Evolutionary conservation across 1,140 invertebrate species (phyloP).

Genomic region (Eulimnadia texana): DNA sequence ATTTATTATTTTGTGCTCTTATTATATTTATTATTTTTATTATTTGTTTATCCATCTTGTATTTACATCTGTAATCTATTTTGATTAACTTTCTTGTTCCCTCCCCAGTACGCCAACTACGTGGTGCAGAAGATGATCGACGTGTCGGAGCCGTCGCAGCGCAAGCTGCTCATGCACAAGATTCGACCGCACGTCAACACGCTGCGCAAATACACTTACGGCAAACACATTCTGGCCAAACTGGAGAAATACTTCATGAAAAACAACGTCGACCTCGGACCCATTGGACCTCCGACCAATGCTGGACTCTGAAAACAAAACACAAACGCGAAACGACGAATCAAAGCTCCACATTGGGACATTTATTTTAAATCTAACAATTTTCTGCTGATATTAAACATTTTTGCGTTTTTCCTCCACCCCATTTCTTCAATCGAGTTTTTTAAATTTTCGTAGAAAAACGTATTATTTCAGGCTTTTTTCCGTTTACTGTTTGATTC

Average conservation of each 20-base stretch:
- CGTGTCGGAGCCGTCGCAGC: constrained; percentile 89
- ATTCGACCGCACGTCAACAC: constrained; percentile 92
- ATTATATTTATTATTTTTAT: no score
- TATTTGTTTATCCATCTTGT: no score
- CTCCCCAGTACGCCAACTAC: constrained; percentile 86
- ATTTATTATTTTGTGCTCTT: no score
- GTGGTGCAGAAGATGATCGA: constrained; percentile 99
- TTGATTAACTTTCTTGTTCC: background rate
- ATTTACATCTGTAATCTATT: background rate
- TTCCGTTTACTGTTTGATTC: no score
- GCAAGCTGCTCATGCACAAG: constrained; percentile 96
- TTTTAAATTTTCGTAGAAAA: no score
- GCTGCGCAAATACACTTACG: constrained; percentile 96
- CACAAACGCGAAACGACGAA: background rate
- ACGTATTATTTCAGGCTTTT: no score
- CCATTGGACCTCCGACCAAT: constrained; percentile 51
- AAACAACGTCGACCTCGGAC: constrained; percentile 51
- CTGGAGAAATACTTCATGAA: constrained; percentile 92
- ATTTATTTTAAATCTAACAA: no score
- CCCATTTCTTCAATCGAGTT: no score
- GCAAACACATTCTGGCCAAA: constrained; percentile 98
- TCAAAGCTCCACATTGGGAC: background rate
- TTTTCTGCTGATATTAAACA: no score
- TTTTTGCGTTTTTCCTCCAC: no score
- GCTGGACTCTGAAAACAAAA: background rate